Evolutionary conservation across 2,888 invertebrate genomes (phyloP).

Genomic region (Adelphocoris suturalis): DNA sequence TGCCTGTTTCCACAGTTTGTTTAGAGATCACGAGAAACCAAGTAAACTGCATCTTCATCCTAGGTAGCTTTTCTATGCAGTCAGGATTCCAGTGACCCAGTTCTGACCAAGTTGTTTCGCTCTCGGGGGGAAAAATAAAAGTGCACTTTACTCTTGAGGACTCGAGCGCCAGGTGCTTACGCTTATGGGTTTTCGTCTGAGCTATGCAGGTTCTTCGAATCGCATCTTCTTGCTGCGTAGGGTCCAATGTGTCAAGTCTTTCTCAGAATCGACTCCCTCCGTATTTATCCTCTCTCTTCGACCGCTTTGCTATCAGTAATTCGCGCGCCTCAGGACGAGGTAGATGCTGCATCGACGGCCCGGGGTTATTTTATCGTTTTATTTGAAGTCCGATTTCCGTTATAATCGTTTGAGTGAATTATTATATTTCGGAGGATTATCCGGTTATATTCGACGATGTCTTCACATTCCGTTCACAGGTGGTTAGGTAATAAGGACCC

Average conservation of each 20-base stretch:
- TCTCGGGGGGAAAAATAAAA: not conserved
- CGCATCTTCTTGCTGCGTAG: conserved; percentile 42
- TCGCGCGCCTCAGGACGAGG: conserved; percentile 1
- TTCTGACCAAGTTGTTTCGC: conserved; percentile 30
- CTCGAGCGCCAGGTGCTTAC: conserved; percentile 32
- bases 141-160: not conserved
- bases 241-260: conserved; percentile 48
- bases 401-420: no score
- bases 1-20: no score
- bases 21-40: not conserved
- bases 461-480: not conserved
- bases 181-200: conserved; percentile 18
- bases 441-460: not conserved
- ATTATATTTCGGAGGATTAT: no score
- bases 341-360: not conserved
- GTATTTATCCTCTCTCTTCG: conserved; percentile 6
- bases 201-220: conserved; percentile 40
- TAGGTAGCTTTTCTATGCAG: not conserved
- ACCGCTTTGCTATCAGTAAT: conserved; percentile 6
- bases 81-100: conserved; percentile 39
- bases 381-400: not conserved
- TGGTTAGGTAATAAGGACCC: not conserved
- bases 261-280: conserved; percentile 41
- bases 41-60: not conserved
- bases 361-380: not conserved